phyloP scores from a whole-genome alignment of 2,797 vertebrate species.

The Squalus acanthias region DNA sequence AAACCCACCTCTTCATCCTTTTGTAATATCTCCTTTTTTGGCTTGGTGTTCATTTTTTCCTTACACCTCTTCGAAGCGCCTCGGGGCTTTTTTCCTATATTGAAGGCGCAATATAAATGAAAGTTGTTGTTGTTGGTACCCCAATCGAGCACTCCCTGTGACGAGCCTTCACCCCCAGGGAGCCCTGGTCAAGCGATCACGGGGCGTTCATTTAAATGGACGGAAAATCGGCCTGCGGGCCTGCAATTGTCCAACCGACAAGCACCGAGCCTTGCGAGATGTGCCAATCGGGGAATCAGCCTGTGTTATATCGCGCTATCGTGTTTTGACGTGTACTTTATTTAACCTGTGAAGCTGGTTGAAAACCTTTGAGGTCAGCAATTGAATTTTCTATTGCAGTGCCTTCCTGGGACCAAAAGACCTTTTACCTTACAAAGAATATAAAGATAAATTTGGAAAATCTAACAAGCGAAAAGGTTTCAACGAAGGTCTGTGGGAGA shows the following conservation, averaged over 20 bases:
- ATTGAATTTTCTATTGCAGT: conserved; percentile 53
- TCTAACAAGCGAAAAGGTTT: conserved; percentile 98
- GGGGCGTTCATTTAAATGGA: neutral
- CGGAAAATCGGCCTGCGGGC: neutral
- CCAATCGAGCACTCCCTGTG: neutral
- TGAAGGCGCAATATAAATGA: neutral
- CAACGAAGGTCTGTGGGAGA: conserved; percentile 97
- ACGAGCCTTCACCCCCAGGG: neutral
- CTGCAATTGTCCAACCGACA: neutral
- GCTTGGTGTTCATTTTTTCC: neutral
- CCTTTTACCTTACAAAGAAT: conserved; percentile 92
- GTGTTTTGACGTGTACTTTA: neutral
- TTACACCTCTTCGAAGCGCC: neutral
- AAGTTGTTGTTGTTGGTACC: neutral
- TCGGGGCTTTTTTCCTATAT: neutral
- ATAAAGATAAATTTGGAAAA: conserved; percentile 97
- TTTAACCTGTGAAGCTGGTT: neutral
- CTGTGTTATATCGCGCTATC: neutral
- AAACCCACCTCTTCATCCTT: neutral
- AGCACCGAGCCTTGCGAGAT: neutral
- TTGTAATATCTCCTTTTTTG: neutral
- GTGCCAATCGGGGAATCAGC: neutral
- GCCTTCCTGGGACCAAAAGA: conserved; percentile 93
- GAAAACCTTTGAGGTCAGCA: neutral
- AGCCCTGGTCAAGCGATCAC: neutral